phyloP scores from a whole-genome alignment of 2,113 vertebrate species.

The Capra hircus region DNA sequence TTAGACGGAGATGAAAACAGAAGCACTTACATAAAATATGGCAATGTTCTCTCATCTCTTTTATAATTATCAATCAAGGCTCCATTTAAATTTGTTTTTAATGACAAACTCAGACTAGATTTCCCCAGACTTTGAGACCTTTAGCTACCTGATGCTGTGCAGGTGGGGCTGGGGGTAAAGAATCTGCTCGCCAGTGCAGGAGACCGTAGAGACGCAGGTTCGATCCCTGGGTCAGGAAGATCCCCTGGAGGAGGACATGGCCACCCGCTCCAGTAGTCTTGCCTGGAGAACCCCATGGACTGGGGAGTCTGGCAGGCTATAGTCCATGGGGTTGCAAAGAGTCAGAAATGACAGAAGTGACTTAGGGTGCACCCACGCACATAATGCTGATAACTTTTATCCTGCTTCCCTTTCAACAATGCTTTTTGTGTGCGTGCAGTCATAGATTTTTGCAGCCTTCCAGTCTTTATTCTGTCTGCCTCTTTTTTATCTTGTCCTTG shows the following conservation, averaged over 20 bases:
- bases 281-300: not conserved
- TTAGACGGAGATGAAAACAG: not conserved
- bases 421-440: not conserved
- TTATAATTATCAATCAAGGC: not conserved
- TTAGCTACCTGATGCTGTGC: not conserved
- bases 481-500: not conserved
- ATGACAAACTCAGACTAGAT: not conserved
- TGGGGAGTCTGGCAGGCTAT: not conserved
- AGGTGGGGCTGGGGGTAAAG: not conserved
- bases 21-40: not conserved
- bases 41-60: not conserved
- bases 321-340: not conserved
- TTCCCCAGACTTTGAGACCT: not conserved
- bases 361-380: not conserved
- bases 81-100: not conserved
- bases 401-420: not conserved
- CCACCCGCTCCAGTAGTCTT: not conserved
- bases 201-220: rapidly evolving
- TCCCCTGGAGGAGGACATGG: not conserved
- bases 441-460: not conserved
- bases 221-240: not conserved
- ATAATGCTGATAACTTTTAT: not conserved
- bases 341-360: rapidly evolving
- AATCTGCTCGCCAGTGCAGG: not conserved
- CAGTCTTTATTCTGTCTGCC: not conserved